Conservation (phyloP, 2,113 vertebrate genomes). For the Buteo buteo region DNA sequence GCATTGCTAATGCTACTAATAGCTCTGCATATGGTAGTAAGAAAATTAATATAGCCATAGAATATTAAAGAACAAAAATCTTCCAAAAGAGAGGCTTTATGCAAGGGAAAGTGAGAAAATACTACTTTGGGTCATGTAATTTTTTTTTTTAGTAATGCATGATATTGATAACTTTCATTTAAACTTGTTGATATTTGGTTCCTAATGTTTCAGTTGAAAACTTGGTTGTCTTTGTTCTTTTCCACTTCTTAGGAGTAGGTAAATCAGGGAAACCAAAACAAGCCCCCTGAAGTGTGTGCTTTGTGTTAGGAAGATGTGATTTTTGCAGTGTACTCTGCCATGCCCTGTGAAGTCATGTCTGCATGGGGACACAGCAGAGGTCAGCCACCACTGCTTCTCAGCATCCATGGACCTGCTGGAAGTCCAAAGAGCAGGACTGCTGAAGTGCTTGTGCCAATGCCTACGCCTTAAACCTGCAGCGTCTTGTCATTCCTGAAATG, state of each 20-base stretch:
- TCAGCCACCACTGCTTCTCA: not conserved
- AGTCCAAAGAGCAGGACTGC: not conserved
- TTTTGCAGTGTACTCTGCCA: not conserved
- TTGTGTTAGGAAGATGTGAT: not conserved
- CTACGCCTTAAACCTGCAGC: not conserved
- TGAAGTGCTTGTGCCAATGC: accelerated
- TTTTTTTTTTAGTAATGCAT: not conserved
- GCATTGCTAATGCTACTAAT: not conserved
- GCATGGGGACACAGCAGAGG: accelerated
- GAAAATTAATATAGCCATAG: not conserved
- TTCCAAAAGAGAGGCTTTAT: not conserved
- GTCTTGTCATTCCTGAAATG: not conserved
- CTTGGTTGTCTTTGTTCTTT: not conserved
- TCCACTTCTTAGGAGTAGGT: not conserved
- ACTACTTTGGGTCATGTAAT: not conserved
- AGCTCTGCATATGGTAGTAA: not conserved
- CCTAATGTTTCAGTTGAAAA: not conserved
- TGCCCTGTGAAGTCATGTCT: not conserved
- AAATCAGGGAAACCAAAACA: not conserved
- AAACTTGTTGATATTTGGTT: not conserved
- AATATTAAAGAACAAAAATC: not conserved
- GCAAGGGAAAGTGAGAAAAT: not conserved
- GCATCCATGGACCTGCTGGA: accelerated
- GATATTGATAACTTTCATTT: not conserved
- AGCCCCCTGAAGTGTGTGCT: not conserved